Conservation (phyloP, 2,797 vertebrate species). For the Rhinichthys osculus region DNA sequence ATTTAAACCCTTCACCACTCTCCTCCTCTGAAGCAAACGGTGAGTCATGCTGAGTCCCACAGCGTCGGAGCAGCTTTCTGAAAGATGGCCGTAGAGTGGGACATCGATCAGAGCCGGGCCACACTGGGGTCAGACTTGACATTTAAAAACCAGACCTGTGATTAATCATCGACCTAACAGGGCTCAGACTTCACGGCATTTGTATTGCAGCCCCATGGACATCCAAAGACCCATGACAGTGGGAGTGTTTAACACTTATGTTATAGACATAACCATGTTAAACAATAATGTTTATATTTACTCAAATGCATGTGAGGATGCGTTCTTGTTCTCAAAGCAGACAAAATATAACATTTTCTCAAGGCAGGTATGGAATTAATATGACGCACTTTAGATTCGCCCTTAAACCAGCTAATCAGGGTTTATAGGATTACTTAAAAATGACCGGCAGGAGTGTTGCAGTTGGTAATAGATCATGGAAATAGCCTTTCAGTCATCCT, state of each 20-base stretch:
- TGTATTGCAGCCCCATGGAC: slow-evolving; percentile 52
- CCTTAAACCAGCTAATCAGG: not conserved
- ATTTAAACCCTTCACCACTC: slow-evolving; percentile 4
- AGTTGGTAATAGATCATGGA: not conserved
- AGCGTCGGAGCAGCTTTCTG: slow-evolving; percentile 42
- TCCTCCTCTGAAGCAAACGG: slow-evolving; percentile 40
- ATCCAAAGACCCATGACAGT: not conserved
- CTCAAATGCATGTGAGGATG: not conserved
- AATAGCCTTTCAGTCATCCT: not conserved
- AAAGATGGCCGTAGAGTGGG: slow-evolving; percentile 42
- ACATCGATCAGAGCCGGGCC: slow-evolving; percentile 62
- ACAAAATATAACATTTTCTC: not conserved
- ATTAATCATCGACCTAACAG: slow-evolving; percentile 65
- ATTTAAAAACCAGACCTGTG: slow-evolving; percentile 59
- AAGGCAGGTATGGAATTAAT: not conserved
- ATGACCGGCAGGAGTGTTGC: not conserved
- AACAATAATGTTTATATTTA: not conserved
- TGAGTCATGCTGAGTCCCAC: slow-evolving; percentile 34
- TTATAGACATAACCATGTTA: slow-evolving; percentile 17
- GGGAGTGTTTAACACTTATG: not conserved
- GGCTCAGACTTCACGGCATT: slow-evolving; percentile 55
- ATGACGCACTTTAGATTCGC: not conserved
- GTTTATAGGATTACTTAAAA: not conserved
- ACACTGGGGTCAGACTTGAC: slow-evolving; percentile 56
- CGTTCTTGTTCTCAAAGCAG: not conserved